Evolutionary conservation across 2,888 invertebrate genomes (phyloP).

Genomic region (Xestia rhomboidea): DNA sequence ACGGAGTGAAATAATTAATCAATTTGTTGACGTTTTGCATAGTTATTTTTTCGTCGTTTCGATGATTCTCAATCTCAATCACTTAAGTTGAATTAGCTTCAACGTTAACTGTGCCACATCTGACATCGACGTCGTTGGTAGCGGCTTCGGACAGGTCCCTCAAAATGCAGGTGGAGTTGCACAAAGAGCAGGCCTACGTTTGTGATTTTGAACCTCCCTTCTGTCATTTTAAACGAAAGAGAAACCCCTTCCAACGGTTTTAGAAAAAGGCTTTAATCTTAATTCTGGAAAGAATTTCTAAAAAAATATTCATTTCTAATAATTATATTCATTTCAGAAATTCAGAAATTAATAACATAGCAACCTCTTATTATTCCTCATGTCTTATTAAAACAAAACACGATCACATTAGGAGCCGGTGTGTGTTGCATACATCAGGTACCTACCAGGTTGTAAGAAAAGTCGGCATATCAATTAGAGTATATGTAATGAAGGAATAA

Average conservation of each 20-base stretch:
- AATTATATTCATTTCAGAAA: conserved; percentile 8
- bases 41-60: not conserved
- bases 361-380: conserved; percentile 13
- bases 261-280: not conserved
- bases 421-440: conserved; percentile 50
- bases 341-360: not conserved
- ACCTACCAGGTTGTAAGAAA: conserved; percentile 61
- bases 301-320: not conserved
- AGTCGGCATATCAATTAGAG: conserved; percentile 73
- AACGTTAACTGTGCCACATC: not conserved
- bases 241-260: not conserved
- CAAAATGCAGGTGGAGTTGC: not conserved
- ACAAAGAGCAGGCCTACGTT: not conserved
- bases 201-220: not conserved
- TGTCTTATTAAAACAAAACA: conserved; percentile 50
- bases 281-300: not conserved
- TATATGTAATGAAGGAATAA: conserved; percentile 73
- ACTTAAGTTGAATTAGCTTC: not conserved
- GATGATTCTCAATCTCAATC: not conserved
- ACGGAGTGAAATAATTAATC: not conserved
- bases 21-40: not conserved
- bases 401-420: conserved; percentile 40
- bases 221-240: not conserved
- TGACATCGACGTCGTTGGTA: not conserved
- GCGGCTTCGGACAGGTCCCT: not conserved